Percentiles rank a stretch among this genome's conserved stretches.
Evolutionary conservation across 1,140 invertebrate genomes (phyloP).

Genomic region (Rhopalosiphum maidis): DNA sequence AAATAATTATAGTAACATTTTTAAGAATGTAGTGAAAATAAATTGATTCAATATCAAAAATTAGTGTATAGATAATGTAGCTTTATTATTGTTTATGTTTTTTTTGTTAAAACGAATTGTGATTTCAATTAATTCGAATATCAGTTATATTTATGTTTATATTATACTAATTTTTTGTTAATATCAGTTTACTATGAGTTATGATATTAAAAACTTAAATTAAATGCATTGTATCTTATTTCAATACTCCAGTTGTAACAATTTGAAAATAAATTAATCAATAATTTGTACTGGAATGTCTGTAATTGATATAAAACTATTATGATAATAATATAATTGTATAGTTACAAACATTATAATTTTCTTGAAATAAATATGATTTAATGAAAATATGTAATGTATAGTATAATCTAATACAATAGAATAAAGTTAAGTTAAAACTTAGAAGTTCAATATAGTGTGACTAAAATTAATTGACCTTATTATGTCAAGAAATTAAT

Average conservation of each 20-base stretch:
- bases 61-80: too few relatives aligned
- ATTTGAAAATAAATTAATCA: neutral
- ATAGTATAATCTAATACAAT: neutral
- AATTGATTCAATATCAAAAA: too few relatives aligned
- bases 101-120: too few relatives aligned
- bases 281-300: neutral
- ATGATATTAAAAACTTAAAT: too few relatives aligned
- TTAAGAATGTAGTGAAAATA: too few relatives aligned
- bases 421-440: neutral
- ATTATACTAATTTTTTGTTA: too few relatives aligned
- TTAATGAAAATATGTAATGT: neutral
- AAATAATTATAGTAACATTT: too few relatives aligned
- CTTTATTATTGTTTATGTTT: too few relatives aligned
- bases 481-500: neutral
- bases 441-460: neutral
- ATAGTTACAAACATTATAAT: neutral
- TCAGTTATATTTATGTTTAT: too few relatives aligned
- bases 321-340: neutral
- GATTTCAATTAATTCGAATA: too few relatives aligned
- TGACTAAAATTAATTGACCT: conserved; percentile 16
- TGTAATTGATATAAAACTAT: neutral
- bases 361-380: neutral
- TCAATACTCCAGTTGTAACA: too few relatives aligned
- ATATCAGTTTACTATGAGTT: too few relatives aligned
- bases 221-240: neutral